Base-by-base conservation (phyloP, 2,113 vertebrate genomes). In the Atlantisia rogersi region DNA sequence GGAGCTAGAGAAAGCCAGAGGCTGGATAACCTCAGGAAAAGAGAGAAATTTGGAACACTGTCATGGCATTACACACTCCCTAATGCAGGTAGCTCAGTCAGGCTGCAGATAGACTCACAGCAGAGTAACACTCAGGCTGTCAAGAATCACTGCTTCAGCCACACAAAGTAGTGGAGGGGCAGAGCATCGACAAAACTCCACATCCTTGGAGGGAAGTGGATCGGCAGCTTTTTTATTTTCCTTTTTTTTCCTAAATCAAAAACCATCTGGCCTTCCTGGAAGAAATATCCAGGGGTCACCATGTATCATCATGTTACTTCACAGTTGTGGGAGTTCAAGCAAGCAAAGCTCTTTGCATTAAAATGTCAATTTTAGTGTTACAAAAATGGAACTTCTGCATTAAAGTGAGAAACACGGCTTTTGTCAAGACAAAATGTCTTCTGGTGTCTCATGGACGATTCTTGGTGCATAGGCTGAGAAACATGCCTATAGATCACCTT, bases 31-130 rank as follows among this genome's bases (percentile, higher is more conserved):
- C 11, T 73, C 65, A 88, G 62, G 28, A 84, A 67, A 85, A 73
- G 53, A 77, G 25, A 68, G 37, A 58, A 74, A 28, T 14, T 59
- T 46, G 26, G 21, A 82, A n/a, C 29, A 37, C 0, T 6, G 2
- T 2, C 0, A 1, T 48, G 39, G 31, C 39, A 53, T 68, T 68
- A 19, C 39, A 21, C 0, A 0, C 17, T 86, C 24, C 40, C 4
- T 14, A 11, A 7, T 5, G 39, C 37, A 48, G 32, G 5, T 39
- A 60, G n/a, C 9, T 67, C 1, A 1, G 4, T 32, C 7, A 10
- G 32, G 28, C 56, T 62, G 40, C 1, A 6, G 32, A 12, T 0
- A 62, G 46, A 58, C 26, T 63, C 20, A 7, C 0, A 9, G 60
- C 88, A 83, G 35, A 3, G 29, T 22, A 16, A 75, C 12, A 28